Base-by-base conservation (phyloP, 2,113 vertebrate genomes). In the Ctenomys sociabilis region DNA sequence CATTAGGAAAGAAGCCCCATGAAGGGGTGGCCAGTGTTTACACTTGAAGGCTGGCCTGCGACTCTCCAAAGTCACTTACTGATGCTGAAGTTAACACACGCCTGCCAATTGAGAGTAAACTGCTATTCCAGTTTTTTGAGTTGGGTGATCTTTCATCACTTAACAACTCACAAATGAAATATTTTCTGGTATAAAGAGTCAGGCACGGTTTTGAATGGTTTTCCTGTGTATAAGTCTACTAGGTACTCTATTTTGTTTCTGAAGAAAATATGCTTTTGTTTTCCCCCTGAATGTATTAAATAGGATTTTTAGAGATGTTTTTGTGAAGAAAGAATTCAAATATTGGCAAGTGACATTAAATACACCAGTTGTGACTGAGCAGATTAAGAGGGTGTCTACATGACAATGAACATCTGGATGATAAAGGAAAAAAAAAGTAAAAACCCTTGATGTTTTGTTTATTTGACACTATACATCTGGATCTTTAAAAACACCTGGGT, bases 361-460 rank as follows among this genome's bases (percentile, higher is more conserved):
- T 93, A 43, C 77, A 83, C 59, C 82, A 66, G 40, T 94, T 82
- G 85, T 19, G 35, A 68, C 75, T 72, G 81, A 96, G 82, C 70
- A 85, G 92, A 93, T 80, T 93, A 87, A 92, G 70, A 78, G 49
- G 24, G 24, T 91, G 70, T 94, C 91, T 93, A 21, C 49, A 57
- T 49, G 91, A 96, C 59, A 95, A 24, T 28, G 85, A 95, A 92
- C 94, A 96, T 97, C 92, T 97, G 94, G 66, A 78, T 88, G 72
- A 92, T 87, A 87, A 93, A 91, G 17, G 24, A 52, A 95, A 96
- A 95, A 96, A 89, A 90, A 61, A 88, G 81, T 86, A 66, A 86
- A 96, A 87, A 93, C 54, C 37, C 80, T 94, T 94, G 77, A 85
- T 96, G 85, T 92, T 97, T 91, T 96, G 49, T 97, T 97, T 96